These are phyloP conservation scores for Clavelina lepadiformis DNA, from an alignment of 23 tunicate genomes.

Conservation along the genomic window DNA sequence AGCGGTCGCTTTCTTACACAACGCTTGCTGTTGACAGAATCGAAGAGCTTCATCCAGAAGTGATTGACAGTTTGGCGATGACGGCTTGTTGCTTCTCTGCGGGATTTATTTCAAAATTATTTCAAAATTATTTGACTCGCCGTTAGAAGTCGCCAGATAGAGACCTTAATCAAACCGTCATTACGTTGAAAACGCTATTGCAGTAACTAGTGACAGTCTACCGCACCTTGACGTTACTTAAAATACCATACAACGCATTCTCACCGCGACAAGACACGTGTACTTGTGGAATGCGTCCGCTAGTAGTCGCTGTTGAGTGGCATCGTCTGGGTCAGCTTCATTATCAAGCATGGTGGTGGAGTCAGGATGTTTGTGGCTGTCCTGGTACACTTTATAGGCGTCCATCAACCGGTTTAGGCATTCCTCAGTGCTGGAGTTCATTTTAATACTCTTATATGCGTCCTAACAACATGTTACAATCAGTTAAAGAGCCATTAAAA, in stretches of 20 bases:
- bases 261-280: constrained; percentile 43
- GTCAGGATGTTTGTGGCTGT: constrained; percentile 58
- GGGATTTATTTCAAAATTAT: too few species aligned
- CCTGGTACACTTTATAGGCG: constrained; percentile 67
- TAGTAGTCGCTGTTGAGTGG: constrained; percentile 48
- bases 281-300: constrained; percentile 66
- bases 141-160: too few species aligned
- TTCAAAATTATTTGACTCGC: too few species aligned
- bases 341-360: constrained; percentile 45
- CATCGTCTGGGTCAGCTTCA: constrained; percentile 36
- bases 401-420: constrained; percentile 32
- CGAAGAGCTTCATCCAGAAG: constrained; percentile 53
- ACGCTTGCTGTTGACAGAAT: constrained; percentile 42
- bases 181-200: constrained; percentile 3
- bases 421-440: too few species aligned
- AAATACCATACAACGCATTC: too few species aligned
- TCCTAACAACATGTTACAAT: too few species aligned
- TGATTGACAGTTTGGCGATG: neutral
- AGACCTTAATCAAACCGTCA: too few species aligned
- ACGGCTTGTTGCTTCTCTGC: too few species aligned
- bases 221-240: too few species aligned
- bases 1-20: neutral
- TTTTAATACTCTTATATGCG: too few species aligned
- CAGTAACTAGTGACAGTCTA: too few species aligned
- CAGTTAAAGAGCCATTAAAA: too few species aligned